phyloP scores from a whole-genome alignment of 2,797 vertebrate genomes.

The Pteronotus mesoamericanus region DNA sequence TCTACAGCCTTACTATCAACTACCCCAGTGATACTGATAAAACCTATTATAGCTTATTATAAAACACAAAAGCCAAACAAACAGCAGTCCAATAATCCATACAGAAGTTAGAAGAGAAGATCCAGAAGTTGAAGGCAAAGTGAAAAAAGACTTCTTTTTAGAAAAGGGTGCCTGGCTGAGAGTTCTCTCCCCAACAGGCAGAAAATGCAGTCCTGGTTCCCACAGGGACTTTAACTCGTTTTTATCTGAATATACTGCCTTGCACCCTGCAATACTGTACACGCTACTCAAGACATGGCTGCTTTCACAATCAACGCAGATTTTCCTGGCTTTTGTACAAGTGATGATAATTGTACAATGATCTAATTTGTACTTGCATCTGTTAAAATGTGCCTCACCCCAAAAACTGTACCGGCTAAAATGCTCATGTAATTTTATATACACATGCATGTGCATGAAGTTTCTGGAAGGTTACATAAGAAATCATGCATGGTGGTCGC shows the following conservation, averaged over 20 bases:
- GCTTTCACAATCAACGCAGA: not conserved
- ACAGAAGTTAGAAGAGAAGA: not conserved
- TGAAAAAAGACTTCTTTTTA: not conserved
- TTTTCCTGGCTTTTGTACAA: constrained; percentile 42
- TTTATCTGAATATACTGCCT: not conserved
- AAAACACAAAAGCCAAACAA: not conserved
- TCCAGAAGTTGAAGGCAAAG: constrained; percentile 1
- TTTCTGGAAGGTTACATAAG: not conserved
- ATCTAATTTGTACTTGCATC: constrained; percentile 45
- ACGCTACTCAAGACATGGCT: not conserved
- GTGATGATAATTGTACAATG: not conserved
- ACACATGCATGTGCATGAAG: not conserved
- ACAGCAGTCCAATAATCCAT: not conserved
- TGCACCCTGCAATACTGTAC: not conserved
- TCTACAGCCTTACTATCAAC: not conserved
- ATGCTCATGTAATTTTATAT: not conserved
- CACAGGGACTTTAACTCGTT: constrained; percentile 28
- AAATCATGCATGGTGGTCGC: not conserved
- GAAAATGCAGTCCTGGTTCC: not conserved
- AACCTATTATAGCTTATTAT: not conserved
- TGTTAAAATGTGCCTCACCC: not conserved
- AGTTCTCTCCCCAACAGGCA: not conserved
- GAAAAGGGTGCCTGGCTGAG: not conserved
- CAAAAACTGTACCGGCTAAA: not conserved
- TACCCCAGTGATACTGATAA: not conserved